These are phyloP conservation scores for Spea hammondii DNA, from an alignment of 2,797 vertebrate genomes.

Conservation along the genomic window DNA sequence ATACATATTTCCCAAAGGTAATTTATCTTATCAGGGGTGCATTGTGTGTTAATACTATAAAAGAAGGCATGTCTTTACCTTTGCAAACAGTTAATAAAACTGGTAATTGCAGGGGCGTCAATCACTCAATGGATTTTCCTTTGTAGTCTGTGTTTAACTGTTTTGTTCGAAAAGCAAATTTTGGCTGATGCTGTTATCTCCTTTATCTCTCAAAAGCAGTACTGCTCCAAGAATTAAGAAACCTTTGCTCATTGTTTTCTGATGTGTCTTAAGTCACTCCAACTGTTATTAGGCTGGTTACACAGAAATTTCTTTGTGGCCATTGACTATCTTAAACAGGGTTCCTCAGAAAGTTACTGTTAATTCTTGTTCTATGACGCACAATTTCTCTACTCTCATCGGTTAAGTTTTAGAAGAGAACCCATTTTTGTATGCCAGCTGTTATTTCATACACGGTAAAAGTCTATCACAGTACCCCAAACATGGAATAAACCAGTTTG, in stretches of 20 bases:
- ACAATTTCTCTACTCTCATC: background rate
- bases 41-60: background rate
- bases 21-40: background rate
- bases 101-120: background rate
- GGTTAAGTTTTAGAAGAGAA: background rate
- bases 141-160: background rate
- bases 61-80: background rate
- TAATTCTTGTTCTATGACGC: background rate
- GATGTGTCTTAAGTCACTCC: background rate
- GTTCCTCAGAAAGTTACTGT: conserved; percentile 9
- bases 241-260: background rate
- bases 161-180: background rate
- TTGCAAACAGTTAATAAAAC: background rate
- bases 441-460: conserved; percentile 29
- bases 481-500: conserved; percentile 27
- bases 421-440: conserved; percentile 25
- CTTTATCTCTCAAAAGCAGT: conserved; percentile 1
- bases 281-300: background rate
- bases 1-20: background rate
- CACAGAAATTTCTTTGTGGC: background rate
- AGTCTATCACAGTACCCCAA: conserved; percentile 26
- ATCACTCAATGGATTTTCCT: background rate
- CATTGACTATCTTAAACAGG: background rate
- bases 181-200: conserved; percentile 11
- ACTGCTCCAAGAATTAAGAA: background rate